These are phyloP conservation scores for Cairina moschata DNA, from an alignment of 2,113 vertebrate species.

Conservation along the genomic window DNA sequence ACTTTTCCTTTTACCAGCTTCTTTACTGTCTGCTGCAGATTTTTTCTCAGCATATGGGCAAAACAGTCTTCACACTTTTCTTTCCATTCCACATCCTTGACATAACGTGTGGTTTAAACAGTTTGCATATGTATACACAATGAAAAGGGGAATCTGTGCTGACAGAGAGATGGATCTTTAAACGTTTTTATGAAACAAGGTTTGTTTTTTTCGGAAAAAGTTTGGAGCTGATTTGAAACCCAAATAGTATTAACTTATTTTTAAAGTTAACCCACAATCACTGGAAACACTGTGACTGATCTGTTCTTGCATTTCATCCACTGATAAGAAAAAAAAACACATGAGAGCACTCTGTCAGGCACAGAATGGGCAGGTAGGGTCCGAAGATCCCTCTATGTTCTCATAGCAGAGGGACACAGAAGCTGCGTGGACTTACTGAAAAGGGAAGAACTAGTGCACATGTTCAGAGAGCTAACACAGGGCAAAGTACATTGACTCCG, in stretches of 20 bases:
- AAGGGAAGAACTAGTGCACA: not conserved
- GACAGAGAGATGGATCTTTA: not conserved
- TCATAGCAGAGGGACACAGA: accelerated
- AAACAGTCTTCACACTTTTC: conserved; percentile 37
- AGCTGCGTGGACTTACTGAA: not conserved
- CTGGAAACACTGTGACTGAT: not conserved
- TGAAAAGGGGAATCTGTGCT: conserved; percentile 13
- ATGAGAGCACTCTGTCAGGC: not conserved
- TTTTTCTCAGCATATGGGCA: conserved; percentile 31
- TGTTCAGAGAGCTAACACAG: not conserved
- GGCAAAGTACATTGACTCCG: not conserved
- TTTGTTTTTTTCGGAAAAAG: not conserved
- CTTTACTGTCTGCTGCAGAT: conserved; percentile 32
- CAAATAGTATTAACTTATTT: not conserved
- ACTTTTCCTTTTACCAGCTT: not conserved
- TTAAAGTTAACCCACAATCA: not conserved
- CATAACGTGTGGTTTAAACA: not conserved
- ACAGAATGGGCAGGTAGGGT: not conserved
- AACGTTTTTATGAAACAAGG: not conserved
- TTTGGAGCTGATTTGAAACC: not conserved
- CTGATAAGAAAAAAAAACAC: not conserved
- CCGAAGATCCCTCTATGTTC: not conserved
- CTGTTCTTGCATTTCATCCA: not conserved
- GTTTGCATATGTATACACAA: conserved; percentile 22
- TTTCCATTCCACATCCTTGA: conserved; percentile 25